A percentile compares a stretch with the other conserved stretches of the same genome.
Evolutionary conservation across 2,797 vertebrate species (phyloP).

Genomic region (Callimico goeldii): DNA sequence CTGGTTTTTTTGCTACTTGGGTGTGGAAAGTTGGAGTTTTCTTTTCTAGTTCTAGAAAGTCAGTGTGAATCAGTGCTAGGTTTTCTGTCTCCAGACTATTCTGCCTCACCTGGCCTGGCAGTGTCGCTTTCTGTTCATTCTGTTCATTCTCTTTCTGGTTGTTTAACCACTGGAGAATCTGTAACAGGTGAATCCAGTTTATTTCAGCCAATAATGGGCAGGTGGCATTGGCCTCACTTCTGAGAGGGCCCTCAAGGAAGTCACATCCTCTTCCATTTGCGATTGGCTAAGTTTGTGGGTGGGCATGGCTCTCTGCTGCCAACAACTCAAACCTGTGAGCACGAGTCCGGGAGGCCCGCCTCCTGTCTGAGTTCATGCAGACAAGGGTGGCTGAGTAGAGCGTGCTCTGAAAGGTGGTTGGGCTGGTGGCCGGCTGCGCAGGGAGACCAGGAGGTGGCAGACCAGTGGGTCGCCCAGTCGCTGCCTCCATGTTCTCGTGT

Average conservation of each 20-base stretch:
- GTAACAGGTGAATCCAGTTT: neutral
- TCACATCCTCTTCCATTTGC: neutral
- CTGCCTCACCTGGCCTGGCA: neutral
- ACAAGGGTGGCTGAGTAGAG: neutral
- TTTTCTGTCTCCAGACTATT: neutral
- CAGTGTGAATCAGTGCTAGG: neutral
- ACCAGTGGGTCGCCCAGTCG: neutral
- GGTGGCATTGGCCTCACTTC: neutral
- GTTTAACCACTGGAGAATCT: neutral
- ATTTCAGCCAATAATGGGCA: neutral
- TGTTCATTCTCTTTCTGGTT: neutral
- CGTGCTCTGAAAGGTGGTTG: neutral
- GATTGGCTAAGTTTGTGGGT: neutral
- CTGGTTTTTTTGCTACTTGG: too few species aligned
- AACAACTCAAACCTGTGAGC: neutral
- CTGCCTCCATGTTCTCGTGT: neutral
- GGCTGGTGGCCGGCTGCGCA: neutral
- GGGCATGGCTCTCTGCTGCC: neutral
- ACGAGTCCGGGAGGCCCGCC: fast-evolving
- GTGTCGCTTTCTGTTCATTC: neutral
- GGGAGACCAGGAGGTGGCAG: neutral
- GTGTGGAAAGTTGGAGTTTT: too few species aligned
- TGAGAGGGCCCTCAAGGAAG: neutral
- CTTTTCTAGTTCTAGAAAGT: too few species aligned
- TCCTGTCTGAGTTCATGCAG: neutral